These are phyloP conservation scores for Rhynchophorus ferrugineus DNA, from an alignment of 1,140 invertebrate species.

Conservation along the genomic window DNA sequence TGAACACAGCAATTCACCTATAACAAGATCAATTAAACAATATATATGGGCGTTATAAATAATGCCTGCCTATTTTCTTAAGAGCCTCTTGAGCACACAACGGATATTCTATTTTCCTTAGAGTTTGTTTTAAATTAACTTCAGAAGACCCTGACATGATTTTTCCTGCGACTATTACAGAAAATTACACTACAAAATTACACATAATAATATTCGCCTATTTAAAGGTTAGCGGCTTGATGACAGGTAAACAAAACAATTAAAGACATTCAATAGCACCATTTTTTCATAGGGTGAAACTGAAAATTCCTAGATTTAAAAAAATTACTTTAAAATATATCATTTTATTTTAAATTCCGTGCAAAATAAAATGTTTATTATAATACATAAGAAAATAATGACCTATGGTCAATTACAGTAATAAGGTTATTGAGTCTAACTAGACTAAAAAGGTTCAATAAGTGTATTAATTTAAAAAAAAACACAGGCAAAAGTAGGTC, in stretches of 20 bases:
- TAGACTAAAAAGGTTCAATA: not conserved
- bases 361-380: too few relatives aligned
- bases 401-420: too few relatives aligned
- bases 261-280: too few relatives aligned
- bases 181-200: not conserved
- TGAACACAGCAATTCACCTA: constrained; percentile 43
- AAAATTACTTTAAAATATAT: too few relatives aligned
- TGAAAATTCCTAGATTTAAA: too few relatives aligned
- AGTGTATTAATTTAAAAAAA: not conserved
- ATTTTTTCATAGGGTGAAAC: too few relatives aligned
- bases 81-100: constrained; percentile 56
- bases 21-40: constrained; percentile 20
- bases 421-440: not conserved
- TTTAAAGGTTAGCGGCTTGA: too few relatives aligned
- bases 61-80: constrained; percentile 49
- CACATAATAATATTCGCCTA: not conserved
- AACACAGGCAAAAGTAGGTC: not conserved
- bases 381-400: too few relatives aligned
- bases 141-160: constrained; percentile 30
- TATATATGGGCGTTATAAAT: constrained; percentile 23
- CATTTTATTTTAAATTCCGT: too few relatives aligned
- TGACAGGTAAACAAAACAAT: too few relatives aligned
- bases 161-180: too few relatives aligned
- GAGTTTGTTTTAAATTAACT: constrained; percentile 33
- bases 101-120: constrained; percentile 57